Conservation (phyloP, 2,797 vertebrate species). For the Crypturellus tataupa region DNA sequence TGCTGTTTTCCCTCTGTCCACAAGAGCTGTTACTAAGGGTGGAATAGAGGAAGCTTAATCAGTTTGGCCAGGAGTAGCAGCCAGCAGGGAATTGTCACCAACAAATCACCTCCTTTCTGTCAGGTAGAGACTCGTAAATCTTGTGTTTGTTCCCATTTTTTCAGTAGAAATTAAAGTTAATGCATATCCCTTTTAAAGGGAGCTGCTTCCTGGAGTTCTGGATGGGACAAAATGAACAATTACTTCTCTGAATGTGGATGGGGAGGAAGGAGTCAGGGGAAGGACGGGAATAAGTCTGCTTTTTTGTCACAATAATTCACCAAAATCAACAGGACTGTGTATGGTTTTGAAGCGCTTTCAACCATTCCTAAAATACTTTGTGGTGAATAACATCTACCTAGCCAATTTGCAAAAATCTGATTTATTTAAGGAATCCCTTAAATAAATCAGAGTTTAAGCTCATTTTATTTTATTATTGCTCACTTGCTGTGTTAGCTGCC, state of each 20-base stretch:
- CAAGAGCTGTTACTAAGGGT: neutral
- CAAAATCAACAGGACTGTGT: too few species aligned
- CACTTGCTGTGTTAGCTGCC: neutral
- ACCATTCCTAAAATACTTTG: neutral
- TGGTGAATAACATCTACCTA: neutral
- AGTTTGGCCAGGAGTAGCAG: neutral
- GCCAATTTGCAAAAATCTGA: neutral
- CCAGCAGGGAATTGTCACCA: neutral
- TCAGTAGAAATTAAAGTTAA: neutral
- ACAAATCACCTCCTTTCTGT: neutral
- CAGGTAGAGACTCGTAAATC: neutral
- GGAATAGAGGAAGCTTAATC: neutral
- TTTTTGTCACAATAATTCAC: too few species aligned
- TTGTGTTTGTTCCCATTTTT: neutral
- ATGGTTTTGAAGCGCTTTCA: too few species aligned
- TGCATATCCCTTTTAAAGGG: neutral
- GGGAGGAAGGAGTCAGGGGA: too few species aligned
- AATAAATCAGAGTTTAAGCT: too few species aligned
- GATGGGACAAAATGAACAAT: neutral
- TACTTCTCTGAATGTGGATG: too few species aligned
- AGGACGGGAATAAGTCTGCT: too few species aligned
- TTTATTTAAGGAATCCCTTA: neutral
- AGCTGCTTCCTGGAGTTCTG: neutral
- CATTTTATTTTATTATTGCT: neutral
- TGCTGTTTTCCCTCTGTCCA: neutral